A percentile compares a stretch with the other conserved stretches of the same genome.
These are phyloP conservation scores for Drosophila colorata DNA, from an alignment of 2,888 invertebrate genomes.

Conservation along the genomic window DNA sequence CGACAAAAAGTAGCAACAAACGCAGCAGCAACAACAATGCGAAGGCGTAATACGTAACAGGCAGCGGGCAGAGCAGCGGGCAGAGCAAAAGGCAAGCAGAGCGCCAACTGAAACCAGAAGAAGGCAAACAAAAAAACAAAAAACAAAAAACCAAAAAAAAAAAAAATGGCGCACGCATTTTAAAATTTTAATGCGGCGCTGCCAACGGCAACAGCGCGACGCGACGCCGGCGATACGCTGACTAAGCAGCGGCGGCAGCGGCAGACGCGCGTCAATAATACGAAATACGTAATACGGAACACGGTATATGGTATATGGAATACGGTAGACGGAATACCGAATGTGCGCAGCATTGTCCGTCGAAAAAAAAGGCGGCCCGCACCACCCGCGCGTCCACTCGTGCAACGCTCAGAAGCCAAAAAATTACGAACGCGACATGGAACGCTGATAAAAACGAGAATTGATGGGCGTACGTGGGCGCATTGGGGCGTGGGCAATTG, in stretches of 20 bases:
- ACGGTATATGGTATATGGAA: conserved; percentile 24
- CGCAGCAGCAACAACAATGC: conserved; percentile 33
- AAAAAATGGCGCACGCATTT: conserved; percentile 57
- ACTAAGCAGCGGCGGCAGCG: conserved; percentile 53
- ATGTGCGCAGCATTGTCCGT: conserved; percentile 17
- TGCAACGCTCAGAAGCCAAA: conserved; percentile 41
- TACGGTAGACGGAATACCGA: conserved; percentile 25
- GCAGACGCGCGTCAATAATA: conserved; percentile 51
- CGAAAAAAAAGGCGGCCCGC: conserved; percentile 19
- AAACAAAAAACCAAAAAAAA: conserved; percentile 2
- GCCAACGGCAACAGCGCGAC: conserved; percentile 41
- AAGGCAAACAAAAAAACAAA: conserved; percentile 7
- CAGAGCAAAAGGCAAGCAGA: conserved; percentile 14
- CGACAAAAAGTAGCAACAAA: conserved; percentile 28
- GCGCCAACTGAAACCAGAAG: conserved; percentile 9
- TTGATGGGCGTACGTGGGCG: conserved; percentile 78
- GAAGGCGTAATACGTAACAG: conserved; percentile 50
- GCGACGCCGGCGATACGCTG: conserved; percentile 55
- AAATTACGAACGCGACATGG: conserved; percentile 72
- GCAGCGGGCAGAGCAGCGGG: conserved; percentile 9
- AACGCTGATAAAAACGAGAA: conserved; percentile 78
- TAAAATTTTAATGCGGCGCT: conserved; percentile 71
- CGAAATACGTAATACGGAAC: conserved; percentile 40
- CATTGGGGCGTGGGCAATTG: conserved; percentile 78
- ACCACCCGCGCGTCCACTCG: neutral